Evolutionary conservation across 2,113 vertebrate genomes (phyloP), one percentile per base, ranked within the genome.

Genomic region (Dunckerocampus dactyliophorus): DNA sequence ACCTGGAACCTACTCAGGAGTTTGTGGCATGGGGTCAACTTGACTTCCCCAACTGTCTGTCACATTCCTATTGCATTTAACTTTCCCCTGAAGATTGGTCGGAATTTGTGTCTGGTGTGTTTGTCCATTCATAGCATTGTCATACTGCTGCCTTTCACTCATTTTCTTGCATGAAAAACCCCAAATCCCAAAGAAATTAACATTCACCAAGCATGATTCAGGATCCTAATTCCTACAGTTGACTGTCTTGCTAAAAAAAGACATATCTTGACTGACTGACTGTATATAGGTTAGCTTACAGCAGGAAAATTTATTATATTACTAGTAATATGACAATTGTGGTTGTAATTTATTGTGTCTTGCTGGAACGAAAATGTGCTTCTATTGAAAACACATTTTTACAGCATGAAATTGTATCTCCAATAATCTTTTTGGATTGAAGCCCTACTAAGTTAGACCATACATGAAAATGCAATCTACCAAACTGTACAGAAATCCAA

Each of bases 51-150:
- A 62, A 71, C 77, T 51, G 56, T 72, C 72, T 80, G 81, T 71
- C 75, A 88, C 82, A 85, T 85, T 89, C 84, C 82, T 84, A 28
- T 63, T 57, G 73, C 73, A 54, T 75, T 77, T 72, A 75, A 72
- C 76, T 71, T 67, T 59, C 69, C 47, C 14, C 71, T 75, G 64
- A 82, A 76, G 76, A 62, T 62, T 75, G 68, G 79, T 81, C 82
- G 80, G 77, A 72, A 19, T 75, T 50, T 65, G 72, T 1, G 66
- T 85, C 75, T 82, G 55, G 39, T 43, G 37, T 67, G 20, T 19
- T 10, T 24, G 59, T 56, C 62, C 62, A 14, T 69, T 56, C 31
- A 43, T 69, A 78, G 59, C 50, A 63, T 68, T 11, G 37, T 31
- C 8, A 47, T 47, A 39, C 54, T 9, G 21, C 67, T 47, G n/a